A percentile compares a stretch with the other conserved stretches of the same genome.
phyloP scores from a whole-genome alignment of 2,113 vertebrate genomes.

The Pluvianellus socialis region DNA sequence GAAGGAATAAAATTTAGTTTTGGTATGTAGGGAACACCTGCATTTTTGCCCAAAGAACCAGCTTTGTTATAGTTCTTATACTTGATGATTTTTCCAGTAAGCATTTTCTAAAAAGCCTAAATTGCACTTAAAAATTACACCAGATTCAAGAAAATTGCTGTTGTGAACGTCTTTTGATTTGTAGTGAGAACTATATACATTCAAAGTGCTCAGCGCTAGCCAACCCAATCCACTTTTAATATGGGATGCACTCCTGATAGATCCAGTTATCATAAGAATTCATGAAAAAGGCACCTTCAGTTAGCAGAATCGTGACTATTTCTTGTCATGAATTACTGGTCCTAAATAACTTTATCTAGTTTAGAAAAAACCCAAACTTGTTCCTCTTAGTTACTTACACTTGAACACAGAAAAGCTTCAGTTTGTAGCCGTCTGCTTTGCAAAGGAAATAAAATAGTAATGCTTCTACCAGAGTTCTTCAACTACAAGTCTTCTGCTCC shows the following conservation, averaged over 20 bases:
- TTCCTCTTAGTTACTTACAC: not conserved
- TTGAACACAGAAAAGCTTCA: not conserved
- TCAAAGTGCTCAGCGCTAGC: not conserved
- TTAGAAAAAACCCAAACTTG: not conserved
- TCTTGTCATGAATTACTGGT: not conserved
- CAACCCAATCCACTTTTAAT: not conserved
- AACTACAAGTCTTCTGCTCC: not conserved
- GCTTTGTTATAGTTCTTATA: not conserved
- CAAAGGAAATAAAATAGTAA: not conserved
- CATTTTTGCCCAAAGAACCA: not conserved
- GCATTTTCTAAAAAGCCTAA: not conserved
- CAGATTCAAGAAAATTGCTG: not conserved
- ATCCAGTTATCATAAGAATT: not conserved
- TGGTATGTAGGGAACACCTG: not conserved
- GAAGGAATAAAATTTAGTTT: not conserved
- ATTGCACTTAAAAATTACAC: not conserved
- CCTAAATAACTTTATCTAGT: not conserved
- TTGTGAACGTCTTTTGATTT: not conserved
- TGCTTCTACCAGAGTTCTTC: not conserved
- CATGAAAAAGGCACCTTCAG: not conserved
- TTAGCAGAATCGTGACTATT: not conserved
- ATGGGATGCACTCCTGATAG: not conserved
- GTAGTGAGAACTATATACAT: accelerated
- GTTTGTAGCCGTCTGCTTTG: not conserved
- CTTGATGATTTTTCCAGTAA: not conserved